Conservation (phyloP, 2,113 vertebrate genomes). For the Psettodes erumei region DNA sequence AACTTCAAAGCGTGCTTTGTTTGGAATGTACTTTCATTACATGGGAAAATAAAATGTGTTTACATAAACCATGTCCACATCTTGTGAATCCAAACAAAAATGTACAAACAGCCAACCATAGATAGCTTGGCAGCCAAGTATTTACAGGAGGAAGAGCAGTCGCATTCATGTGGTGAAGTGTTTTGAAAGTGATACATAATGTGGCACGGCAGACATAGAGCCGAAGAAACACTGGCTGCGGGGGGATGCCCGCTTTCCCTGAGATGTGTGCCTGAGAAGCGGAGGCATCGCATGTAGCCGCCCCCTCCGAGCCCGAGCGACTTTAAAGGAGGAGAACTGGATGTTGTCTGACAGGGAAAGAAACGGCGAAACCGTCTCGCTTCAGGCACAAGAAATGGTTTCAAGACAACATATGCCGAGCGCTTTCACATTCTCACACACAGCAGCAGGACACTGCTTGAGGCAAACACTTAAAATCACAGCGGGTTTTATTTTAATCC, state of each 20-base stretch:
- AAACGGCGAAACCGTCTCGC: constrained; percentile 25
- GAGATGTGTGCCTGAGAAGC: constrained; percentile 42
- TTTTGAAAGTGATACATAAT: constrained; percentile 37
- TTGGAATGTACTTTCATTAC: constrained; percentile 25
- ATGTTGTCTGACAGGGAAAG: constrained; percentile 40
- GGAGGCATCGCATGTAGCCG: constrained; percentile 32
- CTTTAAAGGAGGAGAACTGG: constrained; percentile 28
- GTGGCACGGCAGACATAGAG: not conserved
- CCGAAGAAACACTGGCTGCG: constrained; percentile 11
- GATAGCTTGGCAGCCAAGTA: constrained; percentile 25
- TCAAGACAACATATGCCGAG: constrained; percentile 54
- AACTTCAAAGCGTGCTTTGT: constrained; percentile 37
- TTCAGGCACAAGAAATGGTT: constrained; percentile 42
- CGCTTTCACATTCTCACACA: constrained; percentile 59
- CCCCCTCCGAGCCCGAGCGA: constrained; percentile 12
- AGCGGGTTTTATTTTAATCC: constrained; percentile 58
- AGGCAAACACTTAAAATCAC: constrained; percentile 44
- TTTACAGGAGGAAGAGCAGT: constrained; percentile 32
- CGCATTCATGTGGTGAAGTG: constrained; percentile 44
- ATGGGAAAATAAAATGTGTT: constrained; percentile 35
- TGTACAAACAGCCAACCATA: constrained; percentile 25
- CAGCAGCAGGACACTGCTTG: constrained; percentile 51
- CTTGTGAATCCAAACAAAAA: constrained; percentile 45
- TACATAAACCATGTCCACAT: constrained; percentile 37
- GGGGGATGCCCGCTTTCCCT: constrained; percentile 28